Percentiles rank a stretch among this genome's conserved stretches.
Evolutionary conservation across 2,797 vertebrate species (phyloP).

Genomic region (Rachycentron canadum): DNA sequence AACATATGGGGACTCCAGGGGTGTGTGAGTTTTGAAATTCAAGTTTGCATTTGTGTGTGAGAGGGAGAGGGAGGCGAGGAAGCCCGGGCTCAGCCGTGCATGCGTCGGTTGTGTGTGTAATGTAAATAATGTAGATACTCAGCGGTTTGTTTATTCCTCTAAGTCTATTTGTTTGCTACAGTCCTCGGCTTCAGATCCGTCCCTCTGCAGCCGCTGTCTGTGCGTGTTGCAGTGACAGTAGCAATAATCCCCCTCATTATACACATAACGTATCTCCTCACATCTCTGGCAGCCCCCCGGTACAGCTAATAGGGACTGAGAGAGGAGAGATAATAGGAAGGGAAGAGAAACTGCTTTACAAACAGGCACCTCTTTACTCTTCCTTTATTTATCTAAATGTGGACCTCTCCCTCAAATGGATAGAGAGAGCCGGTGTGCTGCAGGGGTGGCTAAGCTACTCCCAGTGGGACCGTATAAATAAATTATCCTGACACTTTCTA

Average conservation of each 20-base stretch:
- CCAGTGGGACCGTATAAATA: conserved; percentile 77
- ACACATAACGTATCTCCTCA: conserved; percentile 77
- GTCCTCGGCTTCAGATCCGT: conserved; percentile 66
- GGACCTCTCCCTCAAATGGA: conserved; percentile 71
- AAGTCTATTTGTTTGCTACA: conserved; percentile 71
- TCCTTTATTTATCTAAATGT: conserved; percentile 77
- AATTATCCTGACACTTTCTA: conserved; percentile 83
- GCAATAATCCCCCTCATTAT: conserved; percentile 81
- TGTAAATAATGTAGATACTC: conserved; percentile 68
- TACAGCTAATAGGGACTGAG: conserved; percentile 77
- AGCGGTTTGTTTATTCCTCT: conserved; percentile 64
- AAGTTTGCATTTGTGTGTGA: conserved; percentile 5
- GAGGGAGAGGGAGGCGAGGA: neutral
- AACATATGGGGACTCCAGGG: neutral
- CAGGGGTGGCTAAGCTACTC: conserved; percentile 66
- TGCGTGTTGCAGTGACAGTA: conserved; percentile 70
- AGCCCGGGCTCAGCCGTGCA: conserved; percentile 2
- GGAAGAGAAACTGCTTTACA: conserved; percentile 68
- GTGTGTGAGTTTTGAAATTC: conserved; percentile 8
- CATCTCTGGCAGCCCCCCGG: conserved; percentile 78
- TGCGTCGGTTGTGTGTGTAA: conserved; percentile 15
- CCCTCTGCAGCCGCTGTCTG: conserved; percentile 55
- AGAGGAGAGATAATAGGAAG: conserved; percentile 65
- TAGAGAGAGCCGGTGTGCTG: conserved; percentile 57
- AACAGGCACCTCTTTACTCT: conserved; percentile 66